Base-by-base conservation (phyloP, 2,113 vertebrate genomes). In the Promerops cafer region DNA sequence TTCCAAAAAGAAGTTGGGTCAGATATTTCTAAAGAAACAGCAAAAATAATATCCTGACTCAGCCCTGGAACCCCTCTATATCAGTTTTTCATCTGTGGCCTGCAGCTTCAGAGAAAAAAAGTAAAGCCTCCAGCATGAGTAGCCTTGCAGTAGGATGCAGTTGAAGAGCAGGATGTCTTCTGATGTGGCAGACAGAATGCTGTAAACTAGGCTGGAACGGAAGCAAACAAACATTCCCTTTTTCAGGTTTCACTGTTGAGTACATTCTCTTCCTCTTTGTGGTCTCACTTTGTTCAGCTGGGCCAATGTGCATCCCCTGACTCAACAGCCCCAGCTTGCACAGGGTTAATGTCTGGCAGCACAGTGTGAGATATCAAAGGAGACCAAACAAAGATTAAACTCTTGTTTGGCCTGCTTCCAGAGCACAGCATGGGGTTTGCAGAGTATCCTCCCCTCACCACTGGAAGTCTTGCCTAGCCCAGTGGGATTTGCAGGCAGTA, bases 191-290 rank as follows among this genome's bases (percentile, higher is more conserved):
- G 79, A 54, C 47, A 79, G 7, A 49, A n/a, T 2, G 2, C 35
- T 66, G 17, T 35, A 28, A 85, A 42, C 7, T 49, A 45, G 30
- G 16, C 35, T 53, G 44, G 75, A 77, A 23, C 26, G 53, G 63
- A 87, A 88, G 59, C 19, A 71, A 52, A 35, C 17, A 30, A 66
- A 40, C 22, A 19, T 64, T 72, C 27, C 27, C 27, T 13, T 77
- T 75, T 52, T 6, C 26, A 61, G 1, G 0, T 50, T 50, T 71
- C 35, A 9, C 11, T 2, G 0, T 3, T 59, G 44, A 63, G 47
- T 8, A 18, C 8, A 5, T 39, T 56, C 15, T 56, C 42, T 81
- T 50, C 42, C 15, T 57, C 52, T 35, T 10, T 35, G 39, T n/a
- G 21, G 26, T 64, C 66, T 27, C 30, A 7, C 57, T 79, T 57